These are phyloP conservation scores for Enteromius mattozi DNA, from an alignment of 2,797 vertebrate genomes.

Conservation along the genomic window DNA sequence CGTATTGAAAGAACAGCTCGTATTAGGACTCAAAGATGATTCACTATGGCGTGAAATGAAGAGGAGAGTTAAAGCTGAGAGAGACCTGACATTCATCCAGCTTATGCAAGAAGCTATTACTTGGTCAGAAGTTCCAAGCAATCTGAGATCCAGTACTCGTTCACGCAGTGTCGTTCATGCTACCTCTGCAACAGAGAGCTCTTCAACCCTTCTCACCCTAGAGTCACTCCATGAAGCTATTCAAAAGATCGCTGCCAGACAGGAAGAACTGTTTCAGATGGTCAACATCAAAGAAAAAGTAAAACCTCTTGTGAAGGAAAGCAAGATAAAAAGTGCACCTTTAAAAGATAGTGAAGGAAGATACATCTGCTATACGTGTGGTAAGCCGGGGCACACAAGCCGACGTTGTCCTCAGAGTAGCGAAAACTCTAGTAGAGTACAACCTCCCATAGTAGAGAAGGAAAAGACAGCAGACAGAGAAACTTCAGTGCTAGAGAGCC, in stretches of 20 bases:
- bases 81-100: not conserved
- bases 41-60: slow-evolving; percentile 38
- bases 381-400: slow-evolving; percentile 45
- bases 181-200: not conserved
- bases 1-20: slow-evolving; percentile 44
- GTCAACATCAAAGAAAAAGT: not conserved
- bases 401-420: not conserved
- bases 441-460: not conserved
- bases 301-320: not conserved
- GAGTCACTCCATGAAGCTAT: slow-evolving; percentile 42
- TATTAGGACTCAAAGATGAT: slow-evolving; percentile 36
- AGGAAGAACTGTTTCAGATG: slow-evolving; percentile 48
- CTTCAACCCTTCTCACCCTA: not conserved
- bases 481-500: not conserved
- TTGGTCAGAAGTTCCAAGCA: slow-evolving; percentile 25
- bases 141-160: not conserved
- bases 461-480: not conserved
- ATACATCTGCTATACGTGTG: slow-evolving; percentile 40
- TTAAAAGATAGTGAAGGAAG: slow-evolving; percentile 32
- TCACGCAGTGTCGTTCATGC: not conserved
- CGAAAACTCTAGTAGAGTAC: not conserved
- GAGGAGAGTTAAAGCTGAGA: slow-evolving; percentile 12
- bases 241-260: slow-evolving; percentile 38
- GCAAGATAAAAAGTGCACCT: not conserved
- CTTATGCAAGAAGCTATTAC: slow-evolving; percentile 47